Evolutionary conservation across 2,113 vertebrate genomes (phyloP).

Genomic region (Budorcas taxicolor): DNA sequence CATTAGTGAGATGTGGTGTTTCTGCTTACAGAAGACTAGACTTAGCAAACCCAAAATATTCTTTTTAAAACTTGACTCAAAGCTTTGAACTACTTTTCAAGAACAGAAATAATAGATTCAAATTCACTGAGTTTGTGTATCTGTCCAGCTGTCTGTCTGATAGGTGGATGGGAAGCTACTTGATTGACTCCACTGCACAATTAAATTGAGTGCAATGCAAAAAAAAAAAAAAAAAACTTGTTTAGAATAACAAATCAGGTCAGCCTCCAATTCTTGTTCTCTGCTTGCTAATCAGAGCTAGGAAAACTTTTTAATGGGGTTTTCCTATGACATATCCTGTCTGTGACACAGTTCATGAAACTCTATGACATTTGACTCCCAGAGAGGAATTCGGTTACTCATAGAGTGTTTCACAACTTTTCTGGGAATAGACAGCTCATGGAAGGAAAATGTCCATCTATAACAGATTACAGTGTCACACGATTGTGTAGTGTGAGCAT

Average conservation of each 20-base stretch:
- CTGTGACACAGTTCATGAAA: conserved; percentile 32
- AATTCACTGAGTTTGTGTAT: neutral
- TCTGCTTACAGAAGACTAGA: neutral
- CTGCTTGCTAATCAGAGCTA: neutral
- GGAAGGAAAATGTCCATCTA: neutral
- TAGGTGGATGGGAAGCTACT: neutral
- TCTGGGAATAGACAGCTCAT: conserved; percentile 11
- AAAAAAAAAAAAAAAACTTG: neutral
- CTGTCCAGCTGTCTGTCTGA: neutral
- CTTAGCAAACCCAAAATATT: neutral
- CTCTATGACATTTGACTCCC: conserved; percentile 34
- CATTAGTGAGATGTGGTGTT: neutral
- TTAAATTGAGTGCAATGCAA: neutral
- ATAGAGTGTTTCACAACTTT: conserved; percentile 18
- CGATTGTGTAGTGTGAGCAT: neutral
- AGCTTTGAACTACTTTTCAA: conserved; percentile 5
- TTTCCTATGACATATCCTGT: conserved; percentile 47
- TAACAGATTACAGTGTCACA: neutral
- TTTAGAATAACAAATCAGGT: neutral
- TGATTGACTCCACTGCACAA: neutral
- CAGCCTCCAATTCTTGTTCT: neutral
- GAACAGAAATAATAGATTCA: neutral
- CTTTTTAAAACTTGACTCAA: neutral
- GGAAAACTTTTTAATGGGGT: neutral
- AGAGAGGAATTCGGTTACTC: conserved; percentile 47